Base-by-base conservation (phyloP, 2,797 vertebrate genomes). In the Crypturellus tataupa region DNA sequence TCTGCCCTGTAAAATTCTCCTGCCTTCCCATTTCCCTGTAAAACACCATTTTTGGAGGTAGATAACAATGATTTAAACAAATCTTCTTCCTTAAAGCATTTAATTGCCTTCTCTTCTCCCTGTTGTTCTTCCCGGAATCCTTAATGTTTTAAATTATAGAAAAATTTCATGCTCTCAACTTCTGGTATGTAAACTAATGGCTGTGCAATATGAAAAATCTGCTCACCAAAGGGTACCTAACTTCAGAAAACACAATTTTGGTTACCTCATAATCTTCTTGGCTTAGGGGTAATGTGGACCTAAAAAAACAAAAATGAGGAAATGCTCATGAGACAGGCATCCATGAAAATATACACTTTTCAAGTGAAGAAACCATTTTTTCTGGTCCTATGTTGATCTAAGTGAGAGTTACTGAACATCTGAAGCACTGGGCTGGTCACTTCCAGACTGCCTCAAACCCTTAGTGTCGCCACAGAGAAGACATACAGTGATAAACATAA, bases 201-300 rank as follows among this genome's bases (percentile, higher is more conserved):
- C 64, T 86, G 35, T 65, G 19, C 42, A 82, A 80, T 11, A 91
- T 23, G 87, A 89, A 20, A 89, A 60, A 69, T 53, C 40, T 60
- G 63, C 51, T 80, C 92, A 95, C n/a, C 55, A 80, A 16, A 71
- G 27, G 21, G 24, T 19, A 82, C 25, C 21, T 39, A 68, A 16
- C n/a, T 63, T 84, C 35, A 85, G 67, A 85, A 94, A 94, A 85
- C 10, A 89, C 76, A 77, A 64, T 21, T 35, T 78, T 44, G 69
- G 92, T 97, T 98, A 99, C 99, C 99, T 99, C 99, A 97, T 99
- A 99, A 95, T 98, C 99, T 97, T 99, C 99, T 92, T 99, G 99
- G 95, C 99, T 99, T 90, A 98, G 98, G 97, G 99, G 99, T 97
- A 99, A 98, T 2, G 99, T 99, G 23, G 99, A 99, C 98, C 99